Conservation (phyloP, 2,888 invertebrate species). For the Corythucha ciliata region DNA sequence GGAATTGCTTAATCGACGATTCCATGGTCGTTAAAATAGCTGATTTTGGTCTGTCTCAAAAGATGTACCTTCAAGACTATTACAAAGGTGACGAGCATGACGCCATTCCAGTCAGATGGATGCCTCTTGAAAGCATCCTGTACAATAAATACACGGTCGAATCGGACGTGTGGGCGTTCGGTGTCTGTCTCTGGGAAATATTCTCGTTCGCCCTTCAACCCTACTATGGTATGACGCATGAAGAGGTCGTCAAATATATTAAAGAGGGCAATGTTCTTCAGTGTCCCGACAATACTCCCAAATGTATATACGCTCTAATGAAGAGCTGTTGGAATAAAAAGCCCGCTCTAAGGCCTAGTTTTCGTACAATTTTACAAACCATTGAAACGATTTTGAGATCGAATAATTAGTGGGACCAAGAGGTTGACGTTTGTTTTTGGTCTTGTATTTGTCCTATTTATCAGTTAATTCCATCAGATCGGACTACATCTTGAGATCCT, state of each 20-base stretch:
- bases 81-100: constrained; percentile 93
- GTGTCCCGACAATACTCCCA: constrained; percentile 83
- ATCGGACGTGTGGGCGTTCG: constrained; percentile 96
- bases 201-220: constrained; percentile 94
- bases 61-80: constrained; percentile 89
- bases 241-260: constrained; percentile 88
- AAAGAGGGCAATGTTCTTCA: constrained; percentile 86
- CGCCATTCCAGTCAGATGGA: constrained; percentile 95
- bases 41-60: constrained; percentile 92
- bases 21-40: constrained; percentile 93
- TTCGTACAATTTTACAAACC: constrained; percentile 69
- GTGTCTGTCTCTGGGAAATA: constrained; percentile 93
- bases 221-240: constrained; percentile 94
- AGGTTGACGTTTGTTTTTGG: too few species aligned
- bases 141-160: constrained; percentile 94
- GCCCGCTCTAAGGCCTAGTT: constrained; percentile 75
- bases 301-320: constrained; percentile 83
- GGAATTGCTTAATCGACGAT: constrained; percentile 91
- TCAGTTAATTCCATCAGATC: too few species aligned
- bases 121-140: constrained; percentile 92
- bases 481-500: too few species aligned
- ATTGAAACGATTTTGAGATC: constrained; percentile 58
- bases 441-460: too few species aligned
- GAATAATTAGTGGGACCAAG: too few species aligned
- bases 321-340: constrained; percentile 85